Percentiles rank a stretch among this genome's conserved stretches.
Conservation (phyloP, 2,113 vertebrate genomes). For the Miniopterus natalensis region DNA sequence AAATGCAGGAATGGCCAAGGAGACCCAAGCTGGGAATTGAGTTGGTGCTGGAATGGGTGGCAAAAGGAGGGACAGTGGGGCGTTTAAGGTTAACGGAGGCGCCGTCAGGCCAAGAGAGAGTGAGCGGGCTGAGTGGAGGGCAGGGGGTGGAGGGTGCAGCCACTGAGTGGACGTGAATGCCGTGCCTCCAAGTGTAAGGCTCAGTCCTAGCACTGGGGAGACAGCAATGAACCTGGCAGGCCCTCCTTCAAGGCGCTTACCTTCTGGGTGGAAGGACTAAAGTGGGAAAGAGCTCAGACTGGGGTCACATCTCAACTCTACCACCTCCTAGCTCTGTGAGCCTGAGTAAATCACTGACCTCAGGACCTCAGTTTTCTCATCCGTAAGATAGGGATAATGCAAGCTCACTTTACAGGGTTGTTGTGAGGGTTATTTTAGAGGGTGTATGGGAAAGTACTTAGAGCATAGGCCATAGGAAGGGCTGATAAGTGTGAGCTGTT, state of each 20-base stretch:
- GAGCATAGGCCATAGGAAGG: not conserved
- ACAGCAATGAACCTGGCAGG: rapidly evolving
- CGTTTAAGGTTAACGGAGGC: not conserved
- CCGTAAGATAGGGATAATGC: not conserved
- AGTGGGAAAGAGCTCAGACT: not conserved
- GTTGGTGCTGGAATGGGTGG: not conserved
- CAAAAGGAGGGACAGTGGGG: not conserved
- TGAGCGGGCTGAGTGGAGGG: rapidly evolving
- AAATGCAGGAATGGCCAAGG: not conserved
- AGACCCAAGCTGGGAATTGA: rapidly evolving
- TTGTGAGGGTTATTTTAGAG: not conserved
- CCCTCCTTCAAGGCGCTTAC: not conserved
- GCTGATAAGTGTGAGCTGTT: not conserved
- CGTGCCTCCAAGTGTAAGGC: not conserved
- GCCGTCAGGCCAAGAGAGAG: not conserved
- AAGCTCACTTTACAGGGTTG: not conserved
- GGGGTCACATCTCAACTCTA: not conserved
- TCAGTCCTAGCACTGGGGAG: not conserved
- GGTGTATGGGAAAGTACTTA: not conserved
- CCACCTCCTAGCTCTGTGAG: not conserved
- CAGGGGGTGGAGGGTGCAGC: not conserved
- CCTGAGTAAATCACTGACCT: not conserved
- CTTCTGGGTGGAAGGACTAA: too few relatives aligned
- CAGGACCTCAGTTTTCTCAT: not conserved
- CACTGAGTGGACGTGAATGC: rapidly evolving